Evolutionary conservation across 2,888 invertebrate species (phyloP).

Genomic region (Baccha elongata): DNA sequence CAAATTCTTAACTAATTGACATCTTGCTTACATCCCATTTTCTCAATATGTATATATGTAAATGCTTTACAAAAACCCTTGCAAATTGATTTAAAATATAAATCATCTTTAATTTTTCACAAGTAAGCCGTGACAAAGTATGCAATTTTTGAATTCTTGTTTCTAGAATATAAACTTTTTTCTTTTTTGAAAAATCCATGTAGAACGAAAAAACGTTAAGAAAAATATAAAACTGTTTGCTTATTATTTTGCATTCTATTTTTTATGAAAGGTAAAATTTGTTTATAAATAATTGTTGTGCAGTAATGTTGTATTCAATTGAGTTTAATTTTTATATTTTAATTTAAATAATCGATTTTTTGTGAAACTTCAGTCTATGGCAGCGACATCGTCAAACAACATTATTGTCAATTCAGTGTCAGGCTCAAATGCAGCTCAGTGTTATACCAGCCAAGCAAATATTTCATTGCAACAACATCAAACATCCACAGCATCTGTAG

Average conservation of each 20-base stretch:
- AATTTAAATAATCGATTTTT: conserved; percentile 33
- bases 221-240: conserved; percentile 47
- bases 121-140: conserved; percentile 4
- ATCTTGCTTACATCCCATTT: no score
- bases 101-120: no score
- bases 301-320: background rate
- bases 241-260: conserved; percentile 27
- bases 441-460: conserved; percentile 78
- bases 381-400: conserved; percentile 80
- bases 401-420: conserved; percentile 82
- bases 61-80: no score
- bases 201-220: background rate
- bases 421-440: conserved; percentile 79
- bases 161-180: background rate
- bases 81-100: no score
- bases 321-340: conserved; percentile 1
- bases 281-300: conserved; percentile 3
- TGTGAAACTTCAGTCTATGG: conserved; percentile 75
- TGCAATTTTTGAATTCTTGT: conserved; percentile 2
- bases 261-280: conserved; percentile 2
- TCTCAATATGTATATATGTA: no score
- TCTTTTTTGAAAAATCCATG: no score
- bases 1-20: no score
- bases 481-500: conserved; percentile 77
- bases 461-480: conserved; percentile 76